Percentiles rank a stretch among this genome's conserved stretches.
Conservation (phyloP, 2,113 vertebrate species). For the Calidris pugnax region DNA sequence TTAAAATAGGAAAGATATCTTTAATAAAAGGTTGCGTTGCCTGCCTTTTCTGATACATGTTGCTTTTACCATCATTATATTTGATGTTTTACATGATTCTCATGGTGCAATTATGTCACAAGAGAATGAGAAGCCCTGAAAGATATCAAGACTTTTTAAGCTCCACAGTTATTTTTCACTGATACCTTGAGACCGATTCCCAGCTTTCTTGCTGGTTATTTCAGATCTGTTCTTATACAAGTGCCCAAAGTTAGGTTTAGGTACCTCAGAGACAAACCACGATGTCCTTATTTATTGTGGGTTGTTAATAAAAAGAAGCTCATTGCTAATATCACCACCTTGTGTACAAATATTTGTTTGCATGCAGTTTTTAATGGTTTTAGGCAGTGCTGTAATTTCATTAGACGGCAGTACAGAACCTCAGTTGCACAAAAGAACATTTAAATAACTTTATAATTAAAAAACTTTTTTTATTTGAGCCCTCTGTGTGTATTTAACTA, state of each 20-base stretch:
- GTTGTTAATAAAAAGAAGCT: slow-evolving; percentile 56
- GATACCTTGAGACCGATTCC: neutral
- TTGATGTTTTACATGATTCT: slow-evolving; percentile 30
- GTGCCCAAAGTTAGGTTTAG: neutral
- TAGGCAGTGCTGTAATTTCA: slow-evolving; percentile 35
- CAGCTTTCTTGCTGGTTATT: neutral
- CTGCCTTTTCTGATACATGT: slow-evolving; percentile 27
- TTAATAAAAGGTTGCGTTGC: slow-evolving; percentile 58
- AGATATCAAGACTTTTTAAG: slow-evolving; percentile 18
- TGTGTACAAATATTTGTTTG: slow-evolving; percentile 86
- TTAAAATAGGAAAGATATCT: slow-evolving; percentile 45
- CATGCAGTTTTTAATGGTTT: slow-evolving; percentile 65
- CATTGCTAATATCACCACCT: slow-evolving; percentile 84
- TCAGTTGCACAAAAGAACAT: neutral
- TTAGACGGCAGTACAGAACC: neutral
- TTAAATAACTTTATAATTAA: slow-evolving; percentile 29
- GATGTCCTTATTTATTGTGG: slow-evolving; percentile 57
- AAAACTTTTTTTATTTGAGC: neutral
- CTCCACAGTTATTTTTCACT: neutral
- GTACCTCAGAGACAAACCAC: slow-evolving; percentile 17
- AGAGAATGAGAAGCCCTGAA: slow-evolving; percentile 40
- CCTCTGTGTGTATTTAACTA: neutral
- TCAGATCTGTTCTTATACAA: neutral
- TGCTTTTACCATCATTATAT: slow-evolving; percentile 26
- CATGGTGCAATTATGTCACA: slow-evolving; percentile 5